Conservation (phyloP, 2,113 vertebrate species). For the Cynocephalus volans region DNA sequence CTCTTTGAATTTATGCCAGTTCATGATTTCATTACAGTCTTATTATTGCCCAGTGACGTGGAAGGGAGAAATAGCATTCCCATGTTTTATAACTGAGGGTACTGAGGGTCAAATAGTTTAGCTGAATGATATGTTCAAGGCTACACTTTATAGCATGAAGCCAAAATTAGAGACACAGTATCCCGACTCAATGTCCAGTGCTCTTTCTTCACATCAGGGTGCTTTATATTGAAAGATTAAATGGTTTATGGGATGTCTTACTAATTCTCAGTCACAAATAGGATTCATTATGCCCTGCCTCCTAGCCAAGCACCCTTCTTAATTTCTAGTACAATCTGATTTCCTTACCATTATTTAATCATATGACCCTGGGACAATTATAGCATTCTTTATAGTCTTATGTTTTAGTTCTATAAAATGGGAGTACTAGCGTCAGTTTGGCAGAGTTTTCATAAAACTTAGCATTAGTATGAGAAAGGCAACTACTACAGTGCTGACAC, state of each 20-base stretch:
- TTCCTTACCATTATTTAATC: background rate
- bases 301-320: background rate
- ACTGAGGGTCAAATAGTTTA: conserved; percentile 47
- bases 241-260: background rate
- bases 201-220: background rate
- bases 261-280: background rate
- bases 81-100: conserved; percentile 46
- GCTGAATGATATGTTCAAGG: conserved; percentile 11
- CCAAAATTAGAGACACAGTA: conserved; percentile 41
- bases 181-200: background rate
- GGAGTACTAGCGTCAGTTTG: background rate
- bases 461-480: background rate
- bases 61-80: conserved; percentile 2
- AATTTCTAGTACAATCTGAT: background rate
- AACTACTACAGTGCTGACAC: background rate
- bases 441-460: background rate
- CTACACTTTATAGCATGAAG: background rate
- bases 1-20: conserved; percentile 58
- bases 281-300: background rate
- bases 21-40: conserved; percentile 30
- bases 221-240: background rate
- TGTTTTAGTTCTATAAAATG: background rate
- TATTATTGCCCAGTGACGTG: conserved; percentile 4
- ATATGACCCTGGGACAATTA: background rate
- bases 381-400: background rate